Percentiles rank a stretch among this genome's conserved stretches.
These are phyloP conservation scores for Suncus etruscus DNA, from an alignment of 2,113 vertebrate genomes.

Conservation along the genomic window DNA sequence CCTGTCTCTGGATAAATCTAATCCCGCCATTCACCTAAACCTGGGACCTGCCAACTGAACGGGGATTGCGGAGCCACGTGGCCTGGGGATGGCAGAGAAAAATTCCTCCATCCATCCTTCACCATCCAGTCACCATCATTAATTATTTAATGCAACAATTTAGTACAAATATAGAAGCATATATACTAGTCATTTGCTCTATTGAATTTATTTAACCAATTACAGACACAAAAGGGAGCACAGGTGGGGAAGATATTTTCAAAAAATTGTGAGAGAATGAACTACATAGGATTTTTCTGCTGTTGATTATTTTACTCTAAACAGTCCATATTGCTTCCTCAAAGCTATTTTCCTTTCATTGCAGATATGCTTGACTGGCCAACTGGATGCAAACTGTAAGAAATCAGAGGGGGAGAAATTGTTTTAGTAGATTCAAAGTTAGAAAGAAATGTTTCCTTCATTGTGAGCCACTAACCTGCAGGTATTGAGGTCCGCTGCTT, in stretches of 20 bases:
- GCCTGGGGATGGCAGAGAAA: no score
- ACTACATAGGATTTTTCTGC: background rate
- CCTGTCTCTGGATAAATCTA: no score
- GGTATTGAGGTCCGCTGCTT: constrained; percentile 3
- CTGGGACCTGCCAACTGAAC: no score
- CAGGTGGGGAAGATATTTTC: constrained; percentile 8
- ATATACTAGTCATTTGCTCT: no score
- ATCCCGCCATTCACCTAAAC: no score
- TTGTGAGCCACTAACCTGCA: constrained; percentile 18
- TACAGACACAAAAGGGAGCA: no score
- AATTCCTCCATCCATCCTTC: no score
- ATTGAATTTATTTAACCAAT: no score
- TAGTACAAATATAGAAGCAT: no score
- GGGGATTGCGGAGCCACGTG: no score
- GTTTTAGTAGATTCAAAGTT: constrained; percentile 59
- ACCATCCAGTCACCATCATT: no score
- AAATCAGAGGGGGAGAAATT: constrained; percentile 57
- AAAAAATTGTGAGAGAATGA: constrained; percentile 27
- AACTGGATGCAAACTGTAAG: constrained; percentile 60
- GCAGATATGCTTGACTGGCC: constrained; percentile 55
- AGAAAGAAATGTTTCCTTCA: constrained; percentile 58
- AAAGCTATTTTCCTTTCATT: constrained; percentile 64
- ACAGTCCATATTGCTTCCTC: background rate
- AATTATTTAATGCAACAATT: no score
- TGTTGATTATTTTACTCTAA: constrained; percentile 28